Evolutionary conservation across 2,797 vertebrate species (phyloP).

Genomic region (Rhyacichthys aspro): DNA sequence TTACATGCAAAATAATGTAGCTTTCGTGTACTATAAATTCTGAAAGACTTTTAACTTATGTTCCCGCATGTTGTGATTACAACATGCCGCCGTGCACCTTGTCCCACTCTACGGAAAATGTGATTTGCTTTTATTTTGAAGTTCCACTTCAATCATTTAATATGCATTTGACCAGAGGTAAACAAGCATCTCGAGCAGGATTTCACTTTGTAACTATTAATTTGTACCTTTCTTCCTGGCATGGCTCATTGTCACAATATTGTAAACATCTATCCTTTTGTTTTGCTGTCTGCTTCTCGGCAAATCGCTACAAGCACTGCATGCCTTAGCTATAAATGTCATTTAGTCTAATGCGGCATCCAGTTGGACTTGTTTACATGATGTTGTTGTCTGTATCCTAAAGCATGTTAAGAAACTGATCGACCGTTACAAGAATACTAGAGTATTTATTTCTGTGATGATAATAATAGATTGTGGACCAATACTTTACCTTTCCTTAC

Average conservation of each 20-base stretch:
- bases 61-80: conserved; percentile 78
- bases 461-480: neutral
- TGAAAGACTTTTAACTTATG: conserved; percentile 83
- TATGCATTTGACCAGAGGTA: conserved; percentile 85
- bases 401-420: conserved; percentile 65
- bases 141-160: conserved; percentile 73
- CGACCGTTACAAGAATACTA: conserved; percentile 27
- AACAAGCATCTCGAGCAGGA: conserved; percentile 76
- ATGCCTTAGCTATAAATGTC: conserved; percentile 67
- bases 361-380: conserved; percentile 69
- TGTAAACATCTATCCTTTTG: conserved; percentile 72
- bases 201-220: conserved; percentile 85
- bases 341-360: conserved; percentile 73
- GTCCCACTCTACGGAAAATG: conserved; percentile 52
- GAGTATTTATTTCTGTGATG: conserved; percentile 8
- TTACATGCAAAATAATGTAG: conserved; percentile 80
- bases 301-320: conserved; percentile 55
- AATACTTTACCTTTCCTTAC: too few species aligned
- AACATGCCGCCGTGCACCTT: conserved; percentile 64
- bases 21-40: conserved; percentile 80
- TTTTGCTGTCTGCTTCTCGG: conserved; percentile 64
- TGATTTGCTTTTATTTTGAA: conserved; percentile 78
- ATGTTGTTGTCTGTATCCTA: conserved; percentile 62
- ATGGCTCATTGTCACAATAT: conserved; percentile 63
- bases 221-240: conserved; percentile 76